Base-by-base conservation (phyloP, 2,888 invertebrate species). In the Cepaea hortensis region DNA sequence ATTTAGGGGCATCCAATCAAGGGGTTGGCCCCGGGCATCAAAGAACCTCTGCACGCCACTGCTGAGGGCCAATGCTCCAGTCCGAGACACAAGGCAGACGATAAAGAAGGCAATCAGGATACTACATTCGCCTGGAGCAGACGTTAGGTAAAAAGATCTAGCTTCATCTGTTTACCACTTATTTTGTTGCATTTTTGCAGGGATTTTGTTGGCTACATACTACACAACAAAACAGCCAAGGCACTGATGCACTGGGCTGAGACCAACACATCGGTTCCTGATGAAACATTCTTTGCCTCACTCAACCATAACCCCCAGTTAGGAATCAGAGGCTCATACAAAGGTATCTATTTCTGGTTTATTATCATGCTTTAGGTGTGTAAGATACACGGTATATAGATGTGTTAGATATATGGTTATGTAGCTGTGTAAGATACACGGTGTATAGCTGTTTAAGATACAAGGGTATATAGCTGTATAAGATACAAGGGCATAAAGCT, bases 261-360 rank as follows among this genome's bases (percentile, higher is more conserved):
- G n/a, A 89, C 88, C 55, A 88, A 89, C 48, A 92, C 93, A 0
- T 87, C 88, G 35, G 87, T 91, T 5, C 92, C 93, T 0, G 93
- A 93, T 87, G 93, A 93, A 85, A 92, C 93, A 1, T 92, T 90
- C 88, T 93, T 93, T 88, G 81, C 92, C 0, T 89, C 92, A 15
- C 87, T 93, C 46, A 92, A 92, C 86, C 91, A 93, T 88, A 91
- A 91, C 84, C 91, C 91, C 1, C 89, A 89, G 15, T 88, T 93
- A 3, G 87, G 87, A 15, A 90, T 91, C 0, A 92, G 92, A 35
- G 92, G 93, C 0, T 88, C 92, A 3, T 93, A 91, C 77, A 90
- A 88, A 87, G 92, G 92, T 92, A 85, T 6, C 4, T 48, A 48
- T 20, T 46, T 55, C 55, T 55, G 11, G 55, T 55, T 55, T 55